Evolutionary conservation across 2,797 vertebrate species (phyloP), one percentile per base, ranked within the genome.

Genomic region (Chaenodraco wilsoni): DNA sequence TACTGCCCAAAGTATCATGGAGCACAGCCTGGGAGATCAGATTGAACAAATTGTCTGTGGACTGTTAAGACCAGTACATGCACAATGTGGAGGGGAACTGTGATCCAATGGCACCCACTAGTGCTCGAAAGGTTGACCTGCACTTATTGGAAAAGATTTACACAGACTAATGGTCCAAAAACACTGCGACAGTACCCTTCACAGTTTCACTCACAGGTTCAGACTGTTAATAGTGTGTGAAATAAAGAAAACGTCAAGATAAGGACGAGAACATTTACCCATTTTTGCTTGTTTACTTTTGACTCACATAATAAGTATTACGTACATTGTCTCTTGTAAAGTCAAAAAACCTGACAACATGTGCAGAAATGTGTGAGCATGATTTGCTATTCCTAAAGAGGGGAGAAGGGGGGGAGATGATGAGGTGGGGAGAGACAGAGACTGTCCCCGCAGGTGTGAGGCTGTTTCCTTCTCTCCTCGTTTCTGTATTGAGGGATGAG

Each of bases 101-200:
- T 88, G 74, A 84, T 85, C 58, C 21, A 69, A 87, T 87, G 76
- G 85, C 61, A 49, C 90, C 91, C 84, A 84, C 91, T 91, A 82
- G 88, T 89, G 92, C 23, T 60, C 5, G 68, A 45, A 67, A 11
- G 14, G 12, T 10, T 71, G 3, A 44, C 31, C 37, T 71, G 65
- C 76, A 75, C 17, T 33, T 21, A 23, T 1, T 31, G 11, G 1
- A n/a, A 8, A 37, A 48, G 43, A 43, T 58, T 58, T 45, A 23
- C 57, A 49, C n/a, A 46, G 11, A 64, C 14, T 2, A 59, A 31
- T 31, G 16, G 45, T 40, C 21, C 37, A 51, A 19, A 79, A 41
- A 71, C 41, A 72, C 57, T 61, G 41, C 57, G n/a, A 57, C 51
- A 68, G 64, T 58, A 67, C 40, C 27, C 17, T 72, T 86, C 74